Conservation (phyloP, 1,140 invertebrate species). For the Hycleus phaleratus region DNA sequence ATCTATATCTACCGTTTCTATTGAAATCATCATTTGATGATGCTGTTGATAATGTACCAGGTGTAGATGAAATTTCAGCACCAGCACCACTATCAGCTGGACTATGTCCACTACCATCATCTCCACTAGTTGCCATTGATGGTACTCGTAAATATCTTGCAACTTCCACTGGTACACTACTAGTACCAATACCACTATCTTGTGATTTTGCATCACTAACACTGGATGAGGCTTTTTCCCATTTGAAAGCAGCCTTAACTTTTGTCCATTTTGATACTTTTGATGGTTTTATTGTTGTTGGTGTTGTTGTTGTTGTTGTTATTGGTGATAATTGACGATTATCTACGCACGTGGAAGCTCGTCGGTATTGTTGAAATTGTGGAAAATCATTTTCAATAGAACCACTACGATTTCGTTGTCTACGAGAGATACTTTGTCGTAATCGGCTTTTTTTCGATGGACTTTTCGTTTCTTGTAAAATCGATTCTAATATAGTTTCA, state of each 20-base stretch:
- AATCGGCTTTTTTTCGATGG: constrained; percentile 21
- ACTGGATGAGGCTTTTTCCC: constrained; percentile 51
- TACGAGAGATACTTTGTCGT: constrained; percentile 20
- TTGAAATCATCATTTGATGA: constrained; percentile 47
- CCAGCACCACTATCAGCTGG: constrained; percentile 45
- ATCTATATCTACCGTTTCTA: constrained; percentile 22
- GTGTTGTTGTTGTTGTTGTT: background rate
- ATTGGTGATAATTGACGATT: background rate
- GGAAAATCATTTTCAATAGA: constrained; percentile 13
- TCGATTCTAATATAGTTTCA: constrained; percentile 49
- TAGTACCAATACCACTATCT: constrained; percentile 40
- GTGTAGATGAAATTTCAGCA: constrained; percentile 41
- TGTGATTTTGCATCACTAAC: constrained; percentile 38
- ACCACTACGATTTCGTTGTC: constrained; percentile 22
- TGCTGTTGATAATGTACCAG: constrained; percentile 43
- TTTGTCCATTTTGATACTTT: constrained; percentile 75
- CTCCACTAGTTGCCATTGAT: constrained; percentile 24
- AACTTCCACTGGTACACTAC: constrained; percentile 34
- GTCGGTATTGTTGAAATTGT: constrained; percentile 2
- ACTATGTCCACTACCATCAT: constrained; percentile 38
- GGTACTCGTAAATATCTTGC: constrained; percentile 46
- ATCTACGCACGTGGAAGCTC: constrained; percentile 22
- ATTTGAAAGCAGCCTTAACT: constrained; percentile 71
- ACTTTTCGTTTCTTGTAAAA: constrained; percentile 40
- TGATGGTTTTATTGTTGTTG: constrained; percentile 39